Conservation (phyloP, 2,113 vertebrate genomes). For the Lophotis ruficrista region DNA sequence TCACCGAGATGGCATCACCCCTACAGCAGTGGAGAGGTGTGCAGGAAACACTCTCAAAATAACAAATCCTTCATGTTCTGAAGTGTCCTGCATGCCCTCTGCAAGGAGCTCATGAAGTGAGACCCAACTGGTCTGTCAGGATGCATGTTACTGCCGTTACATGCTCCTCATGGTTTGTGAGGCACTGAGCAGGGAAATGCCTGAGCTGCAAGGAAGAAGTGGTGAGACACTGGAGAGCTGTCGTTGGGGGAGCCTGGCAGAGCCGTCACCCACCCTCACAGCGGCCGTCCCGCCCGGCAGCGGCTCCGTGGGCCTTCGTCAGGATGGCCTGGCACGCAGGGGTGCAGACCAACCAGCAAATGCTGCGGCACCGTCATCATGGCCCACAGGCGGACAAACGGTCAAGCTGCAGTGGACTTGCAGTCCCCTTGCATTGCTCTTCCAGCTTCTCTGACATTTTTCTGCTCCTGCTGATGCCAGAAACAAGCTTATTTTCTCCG, state of each 20-base stretch:
- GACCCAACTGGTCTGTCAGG: background rate
- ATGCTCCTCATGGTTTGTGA: too few relatives aligned
- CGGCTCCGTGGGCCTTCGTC: fast-evolving
- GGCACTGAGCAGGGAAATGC: background rate
- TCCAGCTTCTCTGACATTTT: fast-evolving
- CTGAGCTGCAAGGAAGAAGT: background rate
- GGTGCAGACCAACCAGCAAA: too few relatives aligned
- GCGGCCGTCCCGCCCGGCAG: background rate
- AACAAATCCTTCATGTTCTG: too few relatives aligned
- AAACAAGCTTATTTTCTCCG: fast-evolving
- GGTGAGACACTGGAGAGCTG: too few relatives aligned
- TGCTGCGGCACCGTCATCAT: fast-evolving
- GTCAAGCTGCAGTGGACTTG: fast-evolving
- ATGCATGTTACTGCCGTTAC: background rate
- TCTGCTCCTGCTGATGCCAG: background rate
- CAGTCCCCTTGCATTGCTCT: background rate
- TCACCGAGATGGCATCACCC: fast-evolving
- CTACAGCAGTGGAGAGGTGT: background rate
- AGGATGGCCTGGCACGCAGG: fast-evolving
- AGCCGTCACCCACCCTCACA: fast-evolving
- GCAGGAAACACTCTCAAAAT: background rate
- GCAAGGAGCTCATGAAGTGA: background rate
- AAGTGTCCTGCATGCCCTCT: background rate
- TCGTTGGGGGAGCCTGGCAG: background rate
- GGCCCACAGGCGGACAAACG: fast-evolving